Percentiles rank a stretch among this genome's conserved stretches.
Conservation (phyloP, 2,888 invertebrate species). For the Luffia ferchaultella region DNA sequence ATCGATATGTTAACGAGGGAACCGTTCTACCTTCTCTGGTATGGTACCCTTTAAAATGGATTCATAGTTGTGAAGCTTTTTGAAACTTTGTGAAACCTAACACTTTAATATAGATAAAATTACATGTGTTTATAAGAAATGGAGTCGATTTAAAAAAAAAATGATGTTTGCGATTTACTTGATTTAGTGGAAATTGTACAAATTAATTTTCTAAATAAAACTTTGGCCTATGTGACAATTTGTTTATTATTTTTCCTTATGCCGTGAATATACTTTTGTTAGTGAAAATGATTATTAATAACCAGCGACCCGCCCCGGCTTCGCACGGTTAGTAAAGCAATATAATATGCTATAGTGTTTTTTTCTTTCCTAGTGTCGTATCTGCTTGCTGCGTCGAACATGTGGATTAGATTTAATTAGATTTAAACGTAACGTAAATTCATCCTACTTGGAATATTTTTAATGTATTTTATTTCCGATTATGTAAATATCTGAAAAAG, state of each 20-base stretch:
- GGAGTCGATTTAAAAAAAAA: neutral
- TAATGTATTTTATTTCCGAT: too few species aligned
- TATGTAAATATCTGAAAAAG: too few species aligned
- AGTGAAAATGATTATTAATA: neutral
- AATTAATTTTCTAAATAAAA: constrained; percentile 63
- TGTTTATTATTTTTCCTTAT: constrained; percentile 22
- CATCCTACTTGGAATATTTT: too few species aligned
- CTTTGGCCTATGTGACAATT: constrained; percentile 52
- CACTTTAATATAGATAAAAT: neutral
- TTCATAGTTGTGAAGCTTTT: constrained; percentile 37
- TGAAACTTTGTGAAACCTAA: constrained; percentile 29
- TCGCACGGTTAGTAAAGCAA: too few species aligned
- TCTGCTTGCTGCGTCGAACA: too few species aligned
- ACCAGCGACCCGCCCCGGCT: too few species aligned
- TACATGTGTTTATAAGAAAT: neutral
- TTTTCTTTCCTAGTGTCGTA: too few species aligned
- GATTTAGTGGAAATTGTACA: constrained; percentile 35
- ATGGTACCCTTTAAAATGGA: neutral
- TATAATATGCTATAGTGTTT: neutral
- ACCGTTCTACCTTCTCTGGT: neutral
- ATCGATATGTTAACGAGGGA: constrained; percentile 6
- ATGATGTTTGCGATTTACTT: neutral
- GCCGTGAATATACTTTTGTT: neutral
- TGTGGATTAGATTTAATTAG: too few species aligned
- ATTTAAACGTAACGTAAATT: neutral